These are phyloP conservation scores for Cephus pulcher DNA, from an alignment of 2,888 invertebrate species.

Conservation along the genomic window DNA sequence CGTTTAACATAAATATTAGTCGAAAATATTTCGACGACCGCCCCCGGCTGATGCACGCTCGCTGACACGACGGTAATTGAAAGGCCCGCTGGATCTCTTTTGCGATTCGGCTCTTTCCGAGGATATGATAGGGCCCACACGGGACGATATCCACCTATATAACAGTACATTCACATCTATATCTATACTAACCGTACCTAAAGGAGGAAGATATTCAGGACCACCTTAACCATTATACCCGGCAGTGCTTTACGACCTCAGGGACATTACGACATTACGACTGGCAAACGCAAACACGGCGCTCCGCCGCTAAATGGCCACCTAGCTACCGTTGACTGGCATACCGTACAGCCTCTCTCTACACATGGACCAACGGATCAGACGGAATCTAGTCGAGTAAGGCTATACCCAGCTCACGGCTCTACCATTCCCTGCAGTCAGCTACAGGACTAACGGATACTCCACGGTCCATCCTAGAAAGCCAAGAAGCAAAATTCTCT, in stretches of 20 bases:
- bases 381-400: neutral
- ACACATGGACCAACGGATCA: neutral
- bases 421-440: neutral
- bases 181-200: neutral
- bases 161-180: neutral
- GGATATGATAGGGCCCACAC: neutral
- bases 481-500: neutral
- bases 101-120: neutral
- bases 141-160: neutral
- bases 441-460: neutral
- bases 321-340: slow-evolving; percentile 56
- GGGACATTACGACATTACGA: slow-evolving; percentile 41
- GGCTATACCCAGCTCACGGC: neutral
- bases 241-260: neutral
- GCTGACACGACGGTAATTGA: slow-evolving; percentile 60
- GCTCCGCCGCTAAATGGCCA: slow-evolving; percentile 58
- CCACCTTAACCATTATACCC: neutral
- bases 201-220: neutral
- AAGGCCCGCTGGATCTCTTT: slow-evolving; percentile 32
- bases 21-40: slow-evolving; percentile 54
- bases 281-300: slow-evolving; percentile 60
- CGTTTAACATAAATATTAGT: slow-evolving; percentile 58
- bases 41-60: slow-evolving; percentile 51
- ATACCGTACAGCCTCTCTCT: slow-evolving; percentile 11
- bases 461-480: neutral